Conservation (phyloP, 2,888 invertebrate genomes). For the Thereva nobilitata region DNA sequence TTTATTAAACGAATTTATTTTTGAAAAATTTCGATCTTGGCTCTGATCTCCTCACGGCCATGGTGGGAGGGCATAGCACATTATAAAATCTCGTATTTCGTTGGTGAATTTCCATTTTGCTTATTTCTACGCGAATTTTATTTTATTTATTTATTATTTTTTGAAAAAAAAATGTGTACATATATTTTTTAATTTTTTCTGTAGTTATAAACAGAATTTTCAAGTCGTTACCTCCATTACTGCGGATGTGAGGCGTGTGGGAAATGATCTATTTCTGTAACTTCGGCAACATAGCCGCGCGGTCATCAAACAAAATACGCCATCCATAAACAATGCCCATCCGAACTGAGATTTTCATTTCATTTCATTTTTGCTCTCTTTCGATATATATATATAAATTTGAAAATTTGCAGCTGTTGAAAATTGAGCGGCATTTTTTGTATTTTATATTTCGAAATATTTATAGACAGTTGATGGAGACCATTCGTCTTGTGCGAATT, state of each 20-base stretch:
- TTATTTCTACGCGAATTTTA: slow-evolving; percentile 1
- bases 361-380: not conserved
- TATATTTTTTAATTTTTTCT: slow-evolving; percentile 8
- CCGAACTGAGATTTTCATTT: not conserved
- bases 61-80: not conserved
- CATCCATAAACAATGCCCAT: slow-evolving; percentile 23
- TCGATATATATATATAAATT: not conserved
- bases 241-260: slow-evolving; percentile 1
- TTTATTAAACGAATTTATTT: too few species aligned
- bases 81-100: slow-evolving; percentile 7
- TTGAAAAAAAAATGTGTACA: slow-evolving; percentile 6
- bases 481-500: too few species aligned
- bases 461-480: not conserved
- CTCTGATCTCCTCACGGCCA: slow-evolving; percentile 14
- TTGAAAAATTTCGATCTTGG: slow-evolving; percentile 15
- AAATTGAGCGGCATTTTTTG: not conserved
- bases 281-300: slow-evolving; percentile 21
- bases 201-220: slow-evolving; percentile 24
- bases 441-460: not conserved
- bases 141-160: slow-evolving; percentile 15
- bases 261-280: slow-evolving; percentile 30
- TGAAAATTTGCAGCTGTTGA: slow-evolving; percentile 13
- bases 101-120: not conserved
- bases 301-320: slow-evolving; percentile 16
- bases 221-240: slow-evolving; percentile 18